A percentile compares a stretch with the other conserved stretches of the same genome.
phyloP scores from a whole-genome alignment of 1,140 invertebrate species.

The Gryllus bimaculatus region DNA sequence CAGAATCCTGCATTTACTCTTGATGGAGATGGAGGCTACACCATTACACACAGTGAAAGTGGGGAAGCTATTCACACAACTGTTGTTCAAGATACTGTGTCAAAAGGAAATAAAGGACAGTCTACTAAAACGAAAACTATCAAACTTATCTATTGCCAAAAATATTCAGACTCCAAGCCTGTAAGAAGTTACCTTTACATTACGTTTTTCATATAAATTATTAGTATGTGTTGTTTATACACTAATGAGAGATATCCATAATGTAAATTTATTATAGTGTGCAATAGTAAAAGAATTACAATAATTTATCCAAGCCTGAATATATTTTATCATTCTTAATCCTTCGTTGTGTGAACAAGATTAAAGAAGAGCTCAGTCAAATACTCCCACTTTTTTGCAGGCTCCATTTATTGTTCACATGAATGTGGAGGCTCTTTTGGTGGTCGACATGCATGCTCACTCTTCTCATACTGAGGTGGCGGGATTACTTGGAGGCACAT shows the following conservation, averaged over 20 bases:
- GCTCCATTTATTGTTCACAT: conserved; percentile 51
- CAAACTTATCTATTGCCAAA: conserved; percentile 40
- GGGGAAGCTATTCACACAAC: conserved; percentile 41
- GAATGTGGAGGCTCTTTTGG: conserved; percentile 45
- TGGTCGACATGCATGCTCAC: conserved; percentile 61
- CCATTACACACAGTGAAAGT: conserved; percentile 46
- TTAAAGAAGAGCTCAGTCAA: too few species aligned
- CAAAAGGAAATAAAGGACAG: conserved; percentile 24
- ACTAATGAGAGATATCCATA: too few species aligned
- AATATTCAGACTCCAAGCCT: conserved; percentile 41
- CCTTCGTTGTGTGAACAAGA: too few species aligned
- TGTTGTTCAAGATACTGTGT: conserved; percentile 33
- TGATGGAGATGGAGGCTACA: conserved; percentile 45
- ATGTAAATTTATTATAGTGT: too few species aligned
- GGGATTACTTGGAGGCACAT: conserved; percentile 54
- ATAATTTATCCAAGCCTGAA: background rate
- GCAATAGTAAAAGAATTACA: background rate
- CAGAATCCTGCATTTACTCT: conserved; percentile 9
- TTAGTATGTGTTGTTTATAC: too few species aligned
- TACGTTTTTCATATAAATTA: too few species aligned
- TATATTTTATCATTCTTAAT: too few species aligned
- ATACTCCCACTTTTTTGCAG: conserved; percentile 32
- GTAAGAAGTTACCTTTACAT: conserved; percentile 29
- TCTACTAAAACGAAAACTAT: conserved; percentile 30
- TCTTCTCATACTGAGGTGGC: conserved; percentile 57